Base-by-base conservation (phyloP, 2,888 invertebrate genomes). In the Halictus ligatus region DNA sequence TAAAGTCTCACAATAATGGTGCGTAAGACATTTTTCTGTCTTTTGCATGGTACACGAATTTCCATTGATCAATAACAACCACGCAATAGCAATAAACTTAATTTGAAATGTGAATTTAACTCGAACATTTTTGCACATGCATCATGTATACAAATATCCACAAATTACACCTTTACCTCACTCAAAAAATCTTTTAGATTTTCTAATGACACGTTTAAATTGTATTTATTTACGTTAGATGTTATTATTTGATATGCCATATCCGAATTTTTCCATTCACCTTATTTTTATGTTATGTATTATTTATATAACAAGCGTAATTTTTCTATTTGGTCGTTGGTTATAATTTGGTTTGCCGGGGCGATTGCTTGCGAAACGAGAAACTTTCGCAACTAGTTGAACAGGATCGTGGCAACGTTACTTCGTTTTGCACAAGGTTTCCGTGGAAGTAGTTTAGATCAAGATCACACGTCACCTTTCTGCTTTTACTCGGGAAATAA, bases 401-500 rank as follows among this genome's bases (percentile, higher is more conserved):
- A 54, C 46, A 13, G 67, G 35, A 35, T 15, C 40, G 29, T 15
- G 60, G 71, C 50, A 72, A 76, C 58, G 21, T 58, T 58, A 64
- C n/a, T 43, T 64, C 50, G 75, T 74, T 88, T 84, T 73, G 69
- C 81, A 78, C 76, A 75, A 76, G 54, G 54, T 60, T 77, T 83
- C 72, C 72, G 73, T 74, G 58, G 79, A 83, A 83, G 79, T 64
- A 29, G 81, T 87, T 75, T 80, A 80, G 77, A 85, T 89, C 79
- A 60, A 75, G 89, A 86, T 78, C 73, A 76, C 54, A 7, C 29
- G 75, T 80, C 75, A 84, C 89, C 80, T 88, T 83, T 88, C 83
- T 83, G 80, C 87, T 89, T 64, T 87, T 82, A 82, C 85, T 78
- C 89, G 84, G 89, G 89, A 87, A 89, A 85, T 89, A 87, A 89